phyloP scores from a whole-genome alignment of 2,888 invertebrate genomes.

The Carterocephalus palaemon region DNA sequence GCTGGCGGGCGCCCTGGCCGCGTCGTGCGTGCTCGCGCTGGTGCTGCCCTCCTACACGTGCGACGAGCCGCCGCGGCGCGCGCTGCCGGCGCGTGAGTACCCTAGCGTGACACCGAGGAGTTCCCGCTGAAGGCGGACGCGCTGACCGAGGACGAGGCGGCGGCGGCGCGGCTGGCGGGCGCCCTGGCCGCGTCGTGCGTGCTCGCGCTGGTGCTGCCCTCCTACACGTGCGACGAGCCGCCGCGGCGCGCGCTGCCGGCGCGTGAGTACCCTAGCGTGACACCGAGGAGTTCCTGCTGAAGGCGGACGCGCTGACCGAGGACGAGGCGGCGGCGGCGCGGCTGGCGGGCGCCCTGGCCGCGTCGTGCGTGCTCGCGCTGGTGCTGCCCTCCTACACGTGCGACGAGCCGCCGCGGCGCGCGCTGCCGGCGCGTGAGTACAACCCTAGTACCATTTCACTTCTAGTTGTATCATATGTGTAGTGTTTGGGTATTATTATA shows the following conservation, averaged over 20 bases:
- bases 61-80: constrained; percentile 81
- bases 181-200: constrained; percentile 82
- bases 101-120: constrained; percentile 66
- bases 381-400: constrained; percentile 85
- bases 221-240: constrained; percentile 83
- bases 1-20: constrained; percentile 81
- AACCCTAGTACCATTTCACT: background rate
- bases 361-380: constrained; percentile 82
- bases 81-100: constrained; percentile 82
- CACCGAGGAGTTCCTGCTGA: constrained; percentile 68
- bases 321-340: constrained; percentile 79
- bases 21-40: constrained; percentile 82
- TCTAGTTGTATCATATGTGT: background rate
- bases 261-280: constrained; percentile 68
- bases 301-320: constrained; percentile 67
- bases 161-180: constrained; percentile 78
- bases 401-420: constrained; percentile 81
- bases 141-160: constrained; percentile 78
- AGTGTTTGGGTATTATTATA: background rate
- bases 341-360: constrained; percentile 81
- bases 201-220: constrained; percentile 83
- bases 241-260: constrained; percentile 85
- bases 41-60: constrained; percentile 85
- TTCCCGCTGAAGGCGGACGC: constrained; percentile 62
- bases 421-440: constrained; percentile 82